Base-by-base conservation (phyloP, 2,113 vertebrate species). In the Ovis canadensis region DNA sequence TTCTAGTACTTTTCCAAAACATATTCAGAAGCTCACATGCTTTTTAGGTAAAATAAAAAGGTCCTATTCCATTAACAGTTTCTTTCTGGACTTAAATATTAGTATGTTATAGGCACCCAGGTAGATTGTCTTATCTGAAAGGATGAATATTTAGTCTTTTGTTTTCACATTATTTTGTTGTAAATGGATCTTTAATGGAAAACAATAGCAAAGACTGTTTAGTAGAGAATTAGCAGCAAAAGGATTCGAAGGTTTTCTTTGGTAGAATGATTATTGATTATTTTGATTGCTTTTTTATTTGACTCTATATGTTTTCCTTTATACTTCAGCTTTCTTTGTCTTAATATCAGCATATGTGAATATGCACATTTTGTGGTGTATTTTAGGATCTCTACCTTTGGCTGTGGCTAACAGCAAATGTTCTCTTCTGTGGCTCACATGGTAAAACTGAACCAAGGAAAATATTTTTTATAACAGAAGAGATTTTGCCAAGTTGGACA, bases 371-470 rank as follows among this genome's bases (percentile, higher is more conserved):
- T 91, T 78, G 14, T 88, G 21, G 29, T 43, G 4, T 84, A 92
- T 95, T 97, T 96, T 90, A 92, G 23, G 5, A 40, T 81, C 91
- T 23, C 93, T 91, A 84, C n/a, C 82, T 59, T 97, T 93, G 45
- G n/a, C 62, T 88, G 36, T 92, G 64, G 59, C 50, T 96, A 96
- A 92, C 55, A 95, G 36, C 88, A 77, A 55, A 17, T 31, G 60
- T 81, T 93, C 17, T 43, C 55, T 50, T 45, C 67, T 90, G 54
- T 91, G 67, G 11, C 9, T 96, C 14, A 83, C 89, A 62, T 90
- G 89, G 96, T 84, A 97, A 94, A 96, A 57, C 48, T 77, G 25
- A 86, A 50, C 64, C 62, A 93, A 86, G 91, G 82, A 86, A 97
- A 83, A 29, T 43, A 8, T 52, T 92, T 27, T 92, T 85, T 77